These are phyloP conservation scores for Araneus ventricosus DNA, from an alignment of 1,140 invertebrate species.

Conservation along the genomic window DNA sequence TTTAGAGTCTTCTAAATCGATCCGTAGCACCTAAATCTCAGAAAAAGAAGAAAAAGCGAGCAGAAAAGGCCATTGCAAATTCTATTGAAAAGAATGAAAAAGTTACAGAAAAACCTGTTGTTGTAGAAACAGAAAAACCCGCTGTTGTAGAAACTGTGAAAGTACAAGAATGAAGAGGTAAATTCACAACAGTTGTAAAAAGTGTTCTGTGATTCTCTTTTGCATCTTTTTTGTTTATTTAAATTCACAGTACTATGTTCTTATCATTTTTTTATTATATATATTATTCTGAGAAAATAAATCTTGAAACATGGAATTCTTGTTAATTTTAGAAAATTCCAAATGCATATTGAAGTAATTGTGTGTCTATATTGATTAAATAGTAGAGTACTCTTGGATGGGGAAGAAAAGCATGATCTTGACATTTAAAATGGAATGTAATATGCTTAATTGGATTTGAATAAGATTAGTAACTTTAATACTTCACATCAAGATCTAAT, in stretches of 20 bases:
- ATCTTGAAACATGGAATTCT: not conserved
- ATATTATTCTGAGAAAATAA: too few relatives aligned
- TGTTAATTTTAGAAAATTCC: not conserved
- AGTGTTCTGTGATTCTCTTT: not conserved
- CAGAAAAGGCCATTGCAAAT: slow-evolving; percentile 82
- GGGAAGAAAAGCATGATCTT: too few relatives aligned
- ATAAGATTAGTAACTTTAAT: too few relatives aligned
- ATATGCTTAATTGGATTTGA: too few relatives aligned
- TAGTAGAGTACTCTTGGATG: too few relatives aligned
- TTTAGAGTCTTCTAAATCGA: slow-evolving; percentile 50
- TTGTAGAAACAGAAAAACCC: slow-evolving; percentile 61
- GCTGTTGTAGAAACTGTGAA: slow-evolving; percentile 63
- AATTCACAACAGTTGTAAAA: not conserved
- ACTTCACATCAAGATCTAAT: too few relatives aligned
- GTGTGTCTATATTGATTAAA: too few relatives aligned
- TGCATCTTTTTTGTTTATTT: not conserved
- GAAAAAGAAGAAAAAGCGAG: slow-evolving; percentile 82
- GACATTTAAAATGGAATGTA: too few relatives aligned
- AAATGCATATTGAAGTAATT: too few relatives aligned
- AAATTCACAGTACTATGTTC: too few relatives aligned
- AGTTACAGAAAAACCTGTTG: slow-evolving; percentile 57
- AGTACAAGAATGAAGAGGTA: slow-evolving; percentile 70
- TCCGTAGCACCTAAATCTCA: slow-evolving; percentile 74
- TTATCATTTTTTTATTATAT: too few relatives aligned
- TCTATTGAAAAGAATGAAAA: slow-evolving; percentile 76